Evolutionary conservation across 2,113 vertebrate genomes (phyloP).

Genomic region (Xenopus tropicalis): UCB_Xtro_10.0 CM004443.2:194435501-194436000

Average conservation of each 20-base stretch:
- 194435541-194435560: too few relatives aligned
- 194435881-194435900: slow-evolving; percentile 28
- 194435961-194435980: slow-evolving; percentile 37
- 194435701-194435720: too few relatives aligned
- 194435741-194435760: neutral
- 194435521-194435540: too few relatives aligned
- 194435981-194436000: slow-evolving; percentile 38
- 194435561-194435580: too few relatives aligned
- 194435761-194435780: slow-evolving; percentile 30
- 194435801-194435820: neutral
- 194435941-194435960: slow-evolving; percentile 32
- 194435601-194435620: too few relatives aligned
- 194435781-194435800: neutral
- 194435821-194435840: slow-evolving; percentile 19
- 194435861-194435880: slow-evolving; percentile 28
- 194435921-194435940: slow-evolving; percentile 24
- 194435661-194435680: neutral
- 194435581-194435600: too few relatives aligned
- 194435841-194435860: slow-evolving; percentile 27
- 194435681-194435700: neutral
- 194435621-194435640: too few relatives aligned
- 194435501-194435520: too few relatives aligned
- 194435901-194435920: slow-evolving; percentile 40
- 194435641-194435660: too few relatives aligned
- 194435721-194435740: too few relatives aligned